Base-by-base conservation (phyloP, 2,888 invertebrate genomes). In the Athrips mouffetella region DNA sequence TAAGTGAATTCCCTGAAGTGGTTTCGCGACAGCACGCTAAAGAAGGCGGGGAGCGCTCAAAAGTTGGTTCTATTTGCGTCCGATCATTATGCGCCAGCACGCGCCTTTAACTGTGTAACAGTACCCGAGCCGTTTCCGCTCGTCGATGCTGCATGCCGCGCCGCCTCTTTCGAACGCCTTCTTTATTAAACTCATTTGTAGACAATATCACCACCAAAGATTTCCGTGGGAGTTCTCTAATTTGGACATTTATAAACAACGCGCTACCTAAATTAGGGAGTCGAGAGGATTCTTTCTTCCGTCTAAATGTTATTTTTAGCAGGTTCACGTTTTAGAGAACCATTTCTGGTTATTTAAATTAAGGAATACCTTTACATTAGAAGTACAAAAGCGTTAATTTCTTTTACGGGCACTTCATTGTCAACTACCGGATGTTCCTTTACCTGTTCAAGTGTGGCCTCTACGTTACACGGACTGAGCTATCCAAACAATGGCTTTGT, bases 61-160 rank as follows among this genome's bases (percentile, higher is more conserved):
- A 77, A 73, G 78, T 74, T 62, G 66, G 65, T 72, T 80, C 81
- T 85, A 83, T 85, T 82, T 80, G 73, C 68, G 77, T 75, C 70
- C 73, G 68, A 85, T 85, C 79, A 83, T 86, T 87, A 87, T 87
- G 86, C 86, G 67, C 63, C 68, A 64, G 70, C 86, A 85, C 84
- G 83, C 84, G 76, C 74, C 76, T 80, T 65, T 76, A 73, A 80
- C 82, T 81, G 79, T 81, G 80, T 80, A 82, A 80, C 83, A 77
- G 81, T 81, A 83, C 75, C 77, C 73, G 61, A 69, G 67, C 67
- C 81, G 75, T 82, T 85, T 85, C 86, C 86, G 85, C 71, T 80
- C 62, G 70, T 69, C 67, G 70, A 65, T 73, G 65, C 74, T 70
- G 41, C 35, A 29, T 25, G 27, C 13, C 27, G 1, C 10, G 15